Percentiles rank a stretch among this genome's conserved stretches.
Evolutionary conservation across 2,797 vertebrate species (phyloP).

Genomic region (Danio choprae): DNA sequence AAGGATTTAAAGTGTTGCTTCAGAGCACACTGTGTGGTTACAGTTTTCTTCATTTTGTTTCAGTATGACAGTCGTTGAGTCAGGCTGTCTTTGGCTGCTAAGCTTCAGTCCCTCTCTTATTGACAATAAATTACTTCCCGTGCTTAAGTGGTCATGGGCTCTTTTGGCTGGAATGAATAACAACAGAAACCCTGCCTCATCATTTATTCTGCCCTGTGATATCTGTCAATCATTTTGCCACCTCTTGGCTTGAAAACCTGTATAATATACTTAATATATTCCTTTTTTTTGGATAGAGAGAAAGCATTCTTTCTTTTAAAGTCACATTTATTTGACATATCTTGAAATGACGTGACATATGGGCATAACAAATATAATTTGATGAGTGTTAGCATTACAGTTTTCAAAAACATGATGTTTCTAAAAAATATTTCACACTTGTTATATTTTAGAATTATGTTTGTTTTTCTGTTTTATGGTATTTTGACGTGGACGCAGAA

Average conservation of each 20-base stretch:
- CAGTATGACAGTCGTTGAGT: slow-evolving; percentile 7
- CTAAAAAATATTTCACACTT: neutral
- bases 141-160: slow-evolving; percentile 24
- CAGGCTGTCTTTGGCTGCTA: slow-evolving; percentile 25
- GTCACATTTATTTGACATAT: neutral
- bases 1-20: neutral
- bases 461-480: neutral
- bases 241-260: neutral
- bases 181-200: slow-evolving; percentile 2
- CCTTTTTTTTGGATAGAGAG: neutral
- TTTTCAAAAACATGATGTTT: neutral
- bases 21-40: neutral
- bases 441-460: neutral
- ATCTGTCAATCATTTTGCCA: neutral
- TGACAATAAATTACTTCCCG: slow-evolving; percentile 23
- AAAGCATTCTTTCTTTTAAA: neutral
- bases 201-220: slow-evolving; percentile 20
- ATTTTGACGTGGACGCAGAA: no score
- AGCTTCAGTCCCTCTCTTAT: slow-evolving; percentile 11
- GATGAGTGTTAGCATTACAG: no score
- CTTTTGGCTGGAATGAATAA: slow-evolving; percentile 20
- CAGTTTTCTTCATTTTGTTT: slow-evolving; percentile 12
- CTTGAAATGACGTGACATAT: neutral
- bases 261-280: neutral
- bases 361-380: neutral